Base-by-base conservation (phyloP, 2,888 invertebrate genomes). In the Rhagonycha fulva region DNA sequence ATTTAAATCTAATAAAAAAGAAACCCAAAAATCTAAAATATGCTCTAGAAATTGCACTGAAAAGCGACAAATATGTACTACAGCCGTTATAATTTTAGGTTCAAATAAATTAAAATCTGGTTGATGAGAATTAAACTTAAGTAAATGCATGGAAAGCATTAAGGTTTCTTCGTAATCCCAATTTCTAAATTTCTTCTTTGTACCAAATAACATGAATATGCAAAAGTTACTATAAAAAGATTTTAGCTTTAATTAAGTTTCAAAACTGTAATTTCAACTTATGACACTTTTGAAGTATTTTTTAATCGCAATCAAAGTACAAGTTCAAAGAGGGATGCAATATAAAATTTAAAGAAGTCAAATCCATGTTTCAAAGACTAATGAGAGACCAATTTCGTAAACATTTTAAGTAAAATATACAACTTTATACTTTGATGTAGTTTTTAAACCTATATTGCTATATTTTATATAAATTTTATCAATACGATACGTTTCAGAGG, bases 301-400 rank as follows among this genome's bases (percentile, higher is more conserved):
- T 62, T 72, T 30, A 47, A 47, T 19, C 9, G 67, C 60, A 67
- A 67, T 67, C 72, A 72, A 72, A 72, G 67, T 67, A 23, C 10
- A 67, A 67, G 60, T 66, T 72, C 47, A 23, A 62, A 62, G 62
- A 19, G 19, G 14, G 10, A n/a, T 47, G 72, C 60, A 67, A 67
- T 72, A 66, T 72, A 72, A 72, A 72, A 72, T 67, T 32, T 26
- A 72, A 24, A 61, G 67, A 66, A 72, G 72, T 67, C 67, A 72
- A 72, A 72, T 66, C n/a, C 47, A 14, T 26, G 67, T 67, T 66
- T 72, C 71, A 71, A 72, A 72, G 72, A 66, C 67, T 67, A 67
- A 72, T 67, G 72, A 66, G 72, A 32, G 66, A 63, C 23, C 24
- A 67, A 62, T 71, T 19, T 62, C 72, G 32, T 67, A 26, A 72